Conservation (phyloP, 2,888 invertebrate genomes). For the Vannuccia rotundouncinata region DNA sequence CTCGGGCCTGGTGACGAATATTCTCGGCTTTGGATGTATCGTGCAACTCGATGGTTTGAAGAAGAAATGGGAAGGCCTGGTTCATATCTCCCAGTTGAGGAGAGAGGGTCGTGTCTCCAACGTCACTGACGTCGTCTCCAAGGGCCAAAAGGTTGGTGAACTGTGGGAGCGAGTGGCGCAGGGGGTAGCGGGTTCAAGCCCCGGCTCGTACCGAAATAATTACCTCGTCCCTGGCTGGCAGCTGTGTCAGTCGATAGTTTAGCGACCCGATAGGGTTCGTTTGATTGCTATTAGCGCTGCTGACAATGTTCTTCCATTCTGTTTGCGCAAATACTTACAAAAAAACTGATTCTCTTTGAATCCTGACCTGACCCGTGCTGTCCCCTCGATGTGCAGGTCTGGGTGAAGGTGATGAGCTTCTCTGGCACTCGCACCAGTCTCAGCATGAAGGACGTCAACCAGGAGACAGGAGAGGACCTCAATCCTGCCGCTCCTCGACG, state of each 20-base stretch:
- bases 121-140: slow-evolving; percentile 82
- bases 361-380: no score
- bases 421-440: slow-evolving; percentile 90
- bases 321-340: no score
- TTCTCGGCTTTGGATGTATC: slow-evolving; percentile 96
- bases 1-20: slow-evolving; percentile 83
- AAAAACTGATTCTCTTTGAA: no score
- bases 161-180: no score
- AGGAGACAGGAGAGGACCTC: slow-evolving; percentile 82
- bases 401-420: slow-evolving; percentile 74
- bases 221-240: no score
- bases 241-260: no score
- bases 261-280: no score
- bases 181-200: no score
- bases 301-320: no score
- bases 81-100: slow-evolving; percentile 83
- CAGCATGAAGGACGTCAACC: slow-evolving; percentile 95
- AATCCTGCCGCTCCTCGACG: neutral
- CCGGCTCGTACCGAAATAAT: no score
- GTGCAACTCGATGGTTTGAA: slow-evolving; percentile 84
- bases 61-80: slow-evolving; percentile 82
- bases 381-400: slow-evolving; percentile 64
- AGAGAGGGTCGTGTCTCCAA: slow-evolving; percentile 86
- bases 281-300: no score
- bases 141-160: slow-evolving; percentile 69